A percentile compares a stretch with the other conserved stretches of the same genome.
Conservation (phyloP, 2,113 vertebrate species). For the Serilophus lunatus region DNA sequence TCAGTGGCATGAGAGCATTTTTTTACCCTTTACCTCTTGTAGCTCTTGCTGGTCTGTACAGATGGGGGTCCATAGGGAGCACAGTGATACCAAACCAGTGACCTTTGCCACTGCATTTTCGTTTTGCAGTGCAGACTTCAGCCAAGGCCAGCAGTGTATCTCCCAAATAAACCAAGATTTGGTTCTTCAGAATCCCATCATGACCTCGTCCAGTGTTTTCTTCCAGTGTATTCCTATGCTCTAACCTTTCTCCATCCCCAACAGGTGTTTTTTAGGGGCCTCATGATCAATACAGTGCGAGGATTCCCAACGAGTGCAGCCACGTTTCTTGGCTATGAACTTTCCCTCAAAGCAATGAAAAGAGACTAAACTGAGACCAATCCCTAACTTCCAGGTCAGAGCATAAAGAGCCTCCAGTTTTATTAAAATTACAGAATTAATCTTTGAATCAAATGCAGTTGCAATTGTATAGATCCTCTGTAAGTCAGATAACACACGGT, state of each 20-base stretch:
- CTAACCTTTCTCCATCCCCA: conserved; percentile 43
- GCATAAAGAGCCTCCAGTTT: neutral
- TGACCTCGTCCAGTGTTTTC: neutral
- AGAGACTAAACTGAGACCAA: conserved; percentile 58
- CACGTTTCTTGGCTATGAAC: conserved; percentile 94
- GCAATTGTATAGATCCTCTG: neutral
- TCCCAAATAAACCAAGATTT: neutral
- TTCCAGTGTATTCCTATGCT: neutral
- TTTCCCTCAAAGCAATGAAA: conserved; percentile 87
- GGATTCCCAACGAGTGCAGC: conserved; percentile 94
- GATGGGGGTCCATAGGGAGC: neutral
- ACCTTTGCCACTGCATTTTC: neutral
- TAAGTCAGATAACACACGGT: neutral
- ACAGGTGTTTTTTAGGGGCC: conserved; percentile 94
- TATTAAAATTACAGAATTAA: neutral
- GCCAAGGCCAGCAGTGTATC: rapidly evolving
- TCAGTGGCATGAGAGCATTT: neutral
- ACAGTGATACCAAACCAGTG: neutral
- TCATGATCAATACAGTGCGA: conserved; percentile 84
- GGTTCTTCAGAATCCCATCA: neutral
- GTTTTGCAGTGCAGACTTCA: rapidly evolving
- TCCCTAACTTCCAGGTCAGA: conserved; percentile 73
- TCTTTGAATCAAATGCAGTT: neutral
- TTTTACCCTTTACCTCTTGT: neutral
- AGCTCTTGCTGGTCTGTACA: neutral